Evolutionary conservation across 92 coral and sea anemone species (phyloP).

Genomic region (Zoanthus sociatus): DNA sequence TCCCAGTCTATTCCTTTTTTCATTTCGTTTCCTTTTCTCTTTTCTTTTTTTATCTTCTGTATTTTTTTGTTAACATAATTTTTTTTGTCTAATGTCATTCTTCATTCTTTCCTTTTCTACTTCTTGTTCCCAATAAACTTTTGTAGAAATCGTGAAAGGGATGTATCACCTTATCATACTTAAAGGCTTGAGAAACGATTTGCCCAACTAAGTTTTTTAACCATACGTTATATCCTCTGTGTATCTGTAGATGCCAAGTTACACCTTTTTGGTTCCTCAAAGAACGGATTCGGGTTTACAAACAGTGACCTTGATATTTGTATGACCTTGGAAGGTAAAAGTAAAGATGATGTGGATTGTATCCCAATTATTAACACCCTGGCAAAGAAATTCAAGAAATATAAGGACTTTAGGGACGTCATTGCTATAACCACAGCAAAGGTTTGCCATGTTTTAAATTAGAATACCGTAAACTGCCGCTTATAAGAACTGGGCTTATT

Average conservation of each 20-base stretch:
- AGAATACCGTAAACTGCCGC: too few species aligned
- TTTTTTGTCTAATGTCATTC: too few species aligned
- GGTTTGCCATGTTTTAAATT: slow-evolving; percentile 34
- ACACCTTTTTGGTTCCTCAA: slow-evolving; percentile 93
- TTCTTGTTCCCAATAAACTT: too few species aligned
- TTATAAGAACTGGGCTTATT: too few species aligned
- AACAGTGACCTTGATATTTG: slow-evolving; percentile 96
- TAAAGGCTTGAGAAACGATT: not conserved
- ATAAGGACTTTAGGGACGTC: slow-evolving; percentile 74
- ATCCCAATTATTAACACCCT: slow-evolving; percentile 68
- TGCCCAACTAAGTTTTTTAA: too few species aligned
- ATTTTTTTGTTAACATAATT: too few species aligned
- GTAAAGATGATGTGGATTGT: slow-evolving; percentile 79
- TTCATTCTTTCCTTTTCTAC: too few species aligned
- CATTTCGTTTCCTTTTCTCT: too few species aligned
- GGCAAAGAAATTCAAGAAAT: slow-evolving; percentile 76
- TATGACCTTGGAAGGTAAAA: slow-evolving; percentile 80
- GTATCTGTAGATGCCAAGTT: slow-evolving; percentile 70
- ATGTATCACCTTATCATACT: not conserved
- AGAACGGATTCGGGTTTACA: slow-evolving; percentile 90
- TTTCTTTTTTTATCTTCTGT: too few species aligned
- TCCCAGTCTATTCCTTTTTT: too few species aligned
- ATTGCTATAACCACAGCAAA: slow-evolving; percentile 95
- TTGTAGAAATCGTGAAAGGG: not conserved
- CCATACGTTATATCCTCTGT: not conserved